These are phyloP conservation scores for Dascyllus trimaculatus DNA, from an alignment of 2,113 vertebrate genomes.

Conservation along the genomic window DNA sequence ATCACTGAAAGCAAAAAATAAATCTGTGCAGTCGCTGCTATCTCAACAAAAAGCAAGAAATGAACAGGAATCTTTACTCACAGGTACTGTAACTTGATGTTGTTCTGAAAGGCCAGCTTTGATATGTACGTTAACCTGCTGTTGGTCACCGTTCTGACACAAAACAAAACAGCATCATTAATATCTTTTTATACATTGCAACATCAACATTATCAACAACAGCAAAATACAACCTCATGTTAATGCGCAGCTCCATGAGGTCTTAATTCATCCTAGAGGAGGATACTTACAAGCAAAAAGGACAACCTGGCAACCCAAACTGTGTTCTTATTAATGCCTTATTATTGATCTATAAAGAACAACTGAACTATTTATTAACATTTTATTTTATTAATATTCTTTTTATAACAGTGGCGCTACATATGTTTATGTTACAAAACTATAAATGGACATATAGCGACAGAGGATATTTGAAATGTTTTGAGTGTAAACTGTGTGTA, in stretches of 20 bases:
- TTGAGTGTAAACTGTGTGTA: too few relatives aligned
- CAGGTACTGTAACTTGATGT: constrained; percentile 93
- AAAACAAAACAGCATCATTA: constrained; percentile 33
- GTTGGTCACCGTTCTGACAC: constrained; percentile 93
- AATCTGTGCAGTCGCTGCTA: not conserved
- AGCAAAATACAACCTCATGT: not conserved
- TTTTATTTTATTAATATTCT: not conserved
- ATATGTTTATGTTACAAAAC: not conserved
- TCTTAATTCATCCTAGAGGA: not conserved
- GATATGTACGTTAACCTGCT: constrained; percentile 93
- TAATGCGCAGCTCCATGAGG: not conserved
- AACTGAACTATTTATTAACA: not conserved
- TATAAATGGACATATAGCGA: not conserved
- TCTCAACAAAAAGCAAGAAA: not conserved
- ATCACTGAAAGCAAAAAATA: not conserved
- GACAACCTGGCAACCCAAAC: not conserved
- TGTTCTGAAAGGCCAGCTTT: constrained; percentile 93
- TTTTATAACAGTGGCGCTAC: not conserved
- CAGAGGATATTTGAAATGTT: not conserved
- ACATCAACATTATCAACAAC: not conserved
- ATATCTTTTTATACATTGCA: not conserved
- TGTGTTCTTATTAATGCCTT: not conserved
- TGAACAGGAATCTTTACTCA: constrained; percentile 82
- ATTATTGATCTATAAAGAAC: constrained; percentile 4
- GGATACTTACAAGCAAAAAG: not conserved